Evolutionary conservation across 2,797 vertebrate species (phyloP).

Genomic region (Gastrophryne carolinensis): DNA sequence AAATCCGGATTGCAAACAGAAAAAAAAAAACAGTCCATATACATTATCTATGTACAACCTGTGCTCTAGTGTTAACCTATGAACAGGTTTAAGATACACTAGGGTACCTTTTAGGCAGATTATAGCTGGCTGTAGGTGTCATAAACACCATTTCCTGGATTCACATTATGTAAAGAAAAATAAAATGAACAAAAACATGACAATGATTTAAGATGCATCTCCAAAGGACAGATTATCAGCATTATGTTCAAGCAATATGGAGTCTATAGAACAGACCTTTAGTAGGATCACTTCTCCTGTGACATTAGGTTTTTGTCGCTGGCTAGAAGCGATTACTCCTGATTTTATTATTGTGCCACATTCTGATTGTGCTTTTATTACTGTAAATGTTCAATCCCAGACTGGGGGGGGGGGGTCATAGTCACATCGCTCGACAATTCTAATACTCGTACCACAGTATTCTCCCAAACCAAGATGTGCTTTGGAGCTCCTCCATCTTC

Average conservation of each 20-base stretch:
- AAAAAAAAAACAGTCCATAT: background rate
- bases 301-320: background rate
- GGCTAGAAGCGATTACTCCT: background rate
- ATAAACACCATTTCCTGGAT: slow-evolving; percentile 30
- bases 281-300: background rate
- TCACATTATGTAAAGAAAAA: slow-evolving; percentile 42
- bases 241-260: background rate
- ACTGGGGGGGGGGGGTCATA: background rate
- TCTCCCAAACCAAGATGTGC: background rate
- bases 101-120: slow-evolving; percentile 39
- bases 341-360: background rate
- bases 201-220: background rate
- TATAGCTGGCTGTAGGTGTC: slow-evolving; percentile 42
- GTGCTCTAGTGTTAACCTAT: background rate
- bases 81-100: slow-evolving; percentile 16
- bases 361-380: slow-evolving; percentile 15
- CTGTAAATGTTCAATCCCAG: background rate
- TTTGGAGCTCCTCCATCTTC: background rate
- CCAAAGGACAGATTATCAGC: background rate
- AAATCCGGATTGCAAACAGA: background rate
- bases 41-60: background rate
- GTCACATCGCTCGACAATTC: background rate
- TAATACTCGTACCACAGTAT: background rate
- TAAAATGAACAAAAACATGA: slow-evolving; percentile 12
- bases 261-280: background rate